Percentiles rank a stretch among this genome's conserved stretches.
Conservation (phyloP, 1,140 invertebrate genomes). For the Trigoniulus corallinus region DNA sequence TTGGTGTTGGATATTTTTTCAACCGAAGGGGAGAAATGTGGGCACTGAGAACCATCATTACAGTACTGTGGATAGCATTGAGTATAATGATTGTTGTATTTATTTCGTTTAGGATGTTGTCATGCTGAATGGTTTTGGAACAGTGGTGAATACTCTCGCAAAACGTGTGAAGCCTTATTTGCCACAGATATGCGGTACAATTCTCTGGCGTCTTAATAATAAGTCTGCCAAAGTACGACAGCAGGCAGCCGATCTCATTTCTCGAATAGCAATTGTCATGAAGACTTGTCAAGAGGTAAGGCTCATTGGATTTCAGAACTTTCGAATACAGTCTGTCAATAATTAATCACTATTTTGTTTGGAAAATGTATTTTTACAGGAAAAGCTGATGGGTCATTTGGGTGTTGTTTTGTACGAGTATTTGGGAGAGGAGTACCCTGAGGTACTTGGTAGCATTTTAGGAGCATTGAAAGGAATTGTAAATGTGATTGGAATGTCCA, state of each 20-base stretch:
- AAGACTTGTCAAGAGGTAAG: constrained; percentile 92
- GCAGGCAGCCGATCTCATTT: constrained; percentile 97
- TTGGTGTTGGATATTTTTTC: constrained; percentile 3
- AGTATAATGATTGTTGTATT: too few species aligned
- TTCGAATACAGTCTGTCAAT: not conserved
- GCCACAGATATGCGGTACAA: constrained; percentile 99
- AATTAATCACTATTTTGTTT: constrained; percentile 8
- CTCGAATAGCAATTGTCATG: constrained; percentile 96
- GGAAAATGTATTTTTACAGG: constrained; percentile 35
- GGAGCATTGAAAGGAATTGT: constrained; percentile 97
- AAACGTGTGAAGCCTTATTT: constrained; percentile 96
- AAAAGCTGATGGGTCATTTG: constrained; percentile 98
- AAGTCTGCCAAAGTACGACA: constrained; percentile 99
- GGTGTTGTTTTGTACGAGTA: constrained; percentile 99
- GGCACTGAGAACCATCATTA: too few species aligned
- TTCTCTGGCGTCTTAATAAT: constrained; percentile 97
- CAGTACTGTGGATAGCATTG: too few species aligned
- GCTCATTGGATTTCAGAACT: constrained; percentile 8
- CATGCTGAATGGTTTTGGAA: constrained; percentile 98
- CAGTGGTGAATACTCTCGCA: constrained; percentile 92
- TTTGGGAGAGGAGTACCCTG: constrained; percentile 97
- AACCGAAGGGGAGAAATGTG: too few species aligned
- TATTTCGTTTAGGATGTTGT: constrained; percentile 86
- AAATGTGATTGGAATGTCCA: constrained; percentile 99
- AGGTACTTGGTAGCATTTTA: constrained; percentile 94